These are phyloP conservation scores for Calameuta idolon DNA, from an alignment of 2,888 invertebrate genomes.

Conservation along the genomic window DNA sequence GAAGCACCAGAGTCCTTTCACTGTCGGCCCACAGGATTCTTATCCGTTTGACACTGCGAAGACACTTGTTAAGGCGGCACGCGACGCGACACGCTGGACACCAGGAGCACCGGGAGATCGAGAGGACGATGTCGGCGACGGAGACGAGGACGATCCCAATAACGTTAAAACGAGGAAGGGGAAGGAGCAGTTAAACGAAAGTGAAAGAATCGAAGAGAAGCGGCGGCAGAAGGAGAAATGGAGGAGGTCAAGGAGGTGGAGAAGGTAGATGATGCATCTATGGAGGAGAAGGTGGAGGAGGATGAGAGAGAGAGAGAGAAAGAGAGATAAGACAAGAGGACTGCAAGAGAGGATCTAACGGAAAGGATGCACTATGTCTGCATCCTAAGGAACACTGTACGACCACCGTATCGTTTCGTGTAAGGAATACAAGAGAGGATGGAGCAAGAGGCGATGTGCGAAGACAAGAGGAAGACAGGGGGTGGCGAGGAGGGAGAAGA, in stretches of 20 bases:
- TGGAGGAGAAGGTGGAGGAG: background rate
- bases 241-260: background rate
- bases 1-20: background rate
- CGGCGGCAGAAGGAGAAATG: background rate
- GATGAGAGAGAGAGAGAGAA: background rate
- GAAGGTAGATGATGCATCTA: background rate
- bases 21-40: background rate
- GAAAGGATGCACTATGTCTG: background rate
- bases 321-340: background rate
- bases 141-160: background rate
- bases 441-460: conserved; percentile 1
- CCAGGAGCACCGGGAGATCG: background rate
- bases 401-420: background rate
- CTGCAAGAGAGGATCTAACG: background rate
- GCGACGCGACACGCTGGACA: background rate
- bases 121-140: conserved; percentile 5
- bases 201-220: background rate
- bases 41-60: background rate
- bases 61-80: conserved; percentile 5
- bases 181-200: background rate
- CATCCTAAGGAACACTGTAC: background rate
- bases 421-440: background rate
- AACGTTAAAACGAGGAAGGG: background rate
- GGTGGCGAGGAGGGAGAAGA: conserved; percentile 18
- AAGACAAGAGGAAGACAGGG: conserved; percentile 19